These are phyloP conservation scores for Spilogale gracilis DNA, from an alignment of 2,113 vertebrate species.

Conservation along the genomic window DNA sequence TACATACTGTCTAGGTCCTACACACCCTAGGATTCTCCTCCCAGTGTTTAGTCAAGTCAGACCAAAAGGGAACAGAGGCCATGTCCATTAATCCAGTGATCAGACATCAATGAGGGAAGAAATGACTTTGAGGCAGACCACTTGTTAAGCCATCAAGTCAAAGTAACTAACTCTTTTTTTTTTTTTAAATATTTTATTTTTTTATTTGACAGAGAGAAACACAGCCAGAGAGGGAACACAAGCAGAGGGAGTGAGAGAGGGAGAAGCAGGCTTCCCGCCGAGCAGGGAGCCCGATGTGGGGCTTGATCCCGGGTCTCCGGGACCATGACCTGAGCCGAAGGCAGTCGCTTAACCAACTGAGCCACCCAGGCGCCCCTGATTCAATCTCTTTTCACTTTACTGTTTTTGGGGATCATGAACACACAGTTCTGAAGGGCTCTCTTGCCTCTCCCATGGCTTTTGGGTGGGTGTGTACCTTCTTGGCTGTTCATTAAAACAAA, in stretches of 20 bases:
- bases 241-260: too few species aligned
- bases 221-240: too few species aligned
- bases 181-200: too few species aligned
- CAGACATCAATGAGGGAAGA: slow-evolving; percentile 21
- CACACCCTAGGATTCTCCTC: neutral
- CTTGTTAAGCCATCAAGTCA: neutral
- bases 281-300: too few species aligned
- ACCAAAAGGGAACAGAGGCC: slow-evolving; percentile 31
- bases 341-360: too few species aligned
- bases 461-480: too few species aligned
- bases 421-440: neutral
- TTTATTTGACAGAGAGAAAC: too few species aligned
- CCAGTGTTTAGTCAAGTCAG: neutral
- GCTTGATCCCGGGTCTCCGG: too few species aligned
- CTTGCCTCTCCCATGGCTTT: neutral
- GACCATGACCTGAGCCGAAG: too few species aligned
- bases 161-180: neutral
- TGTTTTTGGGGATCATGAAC: neutral
- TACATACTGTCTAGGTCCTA: slow-evolving; percentile 3
- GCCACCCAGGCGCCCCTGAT: neutral
- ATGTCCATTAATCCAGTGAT: slow-evolving; percentile 28
- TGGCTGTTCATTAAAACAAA: neutral
- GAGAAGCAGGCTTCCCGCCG: too few species aligned
- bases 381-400: neutral
- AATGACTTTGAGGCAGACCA: neutral